A percentile compares a stretch with the other conserved stretches of the same genome.
Conservation (phyloP, 2,113 vertebrate genomes). For the Ochotona princeps region DNA sequence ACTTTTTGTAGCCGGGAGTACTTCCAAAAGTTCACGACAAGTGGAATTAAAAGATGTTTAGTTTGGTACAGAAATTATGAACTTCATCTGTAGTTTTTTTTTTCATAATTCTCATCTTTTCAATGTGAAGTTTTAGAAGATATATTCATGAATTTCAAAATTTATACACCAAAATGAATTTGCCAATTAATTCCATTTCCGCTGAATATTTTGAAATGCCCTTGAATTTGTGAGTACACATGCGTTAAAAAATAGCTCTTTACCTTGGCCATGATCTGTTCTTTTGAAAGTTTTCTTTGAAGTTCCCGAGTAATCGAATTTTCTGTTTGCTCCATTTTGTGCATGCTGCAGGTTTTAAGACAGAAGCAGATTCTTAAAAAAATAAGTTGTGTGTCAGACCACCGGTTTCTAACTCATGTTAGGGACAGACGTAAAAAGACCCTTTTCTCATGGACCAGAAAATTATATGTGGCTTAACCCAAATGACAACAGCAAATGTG, state of each 20-base stretch:
- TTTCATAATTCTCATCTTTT: too few relatives aligned
- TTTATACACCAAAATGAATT: too few relatives aligned
- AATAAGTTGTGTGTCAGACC: neutral
- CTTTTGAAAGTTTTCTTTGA: conserved; percentile 29
- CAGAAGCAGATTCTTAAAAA: neutral
- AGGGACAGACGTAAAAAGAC: neutral
- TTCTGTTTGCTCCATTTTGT: conserved; percentile 1
- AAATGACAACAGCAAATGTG: conserved; percentile 31
- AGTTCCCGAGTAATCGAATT: conserved; percentile 15
- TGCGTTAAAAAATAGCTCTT: neutral
- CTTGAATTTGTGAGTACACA: too few relatives aligned
- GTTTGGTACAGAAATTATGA: too few relatives aligned
- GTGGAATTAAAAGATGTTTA: too few relatives aligned
- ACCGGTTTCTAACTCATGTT: conserved; percentile 5
- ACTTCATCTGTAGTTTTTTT: too few relatives aligned
- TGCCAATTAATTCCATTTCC: too few relatives aligned
- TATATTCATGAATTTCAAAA: too few relatives aligned
- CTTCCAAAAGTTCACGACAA: too few relatives aligned
- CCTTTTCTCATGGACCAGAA: neutral
- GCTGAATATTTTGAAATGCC: too few relatives aligned
- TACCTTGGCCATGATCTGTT: neutral
- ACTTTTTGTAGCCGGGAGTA: neutral
- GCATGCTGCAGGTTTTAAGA: neutral
- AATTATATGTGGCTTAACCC: conserved; percentile 18
- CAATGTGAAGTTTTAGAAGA: too few relatives aligned